Evolutionary conservation across 2,797 vertebrate species (phyloP).

Genomic region (Garrulus glandarius): DNA sequence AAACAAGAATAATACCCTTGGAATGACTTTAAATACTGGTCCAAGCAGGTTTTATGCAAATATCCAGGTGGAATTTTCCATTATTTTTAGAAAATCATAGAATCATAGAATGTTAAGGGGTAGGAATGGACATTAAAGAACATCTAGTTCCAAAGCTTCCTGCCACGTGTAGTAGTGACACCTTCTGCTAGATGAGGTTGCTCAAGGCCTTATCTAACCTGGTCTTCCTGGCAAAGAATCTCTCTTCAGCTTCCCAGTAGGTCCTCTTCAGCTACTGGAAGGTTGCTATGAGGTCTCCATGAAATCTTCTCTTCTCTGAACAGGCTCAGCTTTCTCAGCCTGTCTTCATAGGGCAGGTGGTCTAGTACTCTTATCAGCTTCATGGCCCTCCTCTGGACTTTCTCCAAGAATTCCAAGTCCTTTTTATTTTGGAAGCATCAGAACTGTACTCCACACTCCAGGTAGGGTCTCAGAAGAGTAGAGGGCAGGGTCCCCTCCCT

Average conservation of each 20-base stretch:
- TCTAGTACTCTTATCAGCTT: neutral
- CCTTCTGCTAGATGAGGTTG: neutral
- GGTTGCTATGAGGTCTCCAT: neutral
- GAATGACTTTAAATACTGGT: neutral
- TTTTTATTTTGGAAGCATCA: neutral
- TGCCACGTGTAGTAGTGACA: neutral
- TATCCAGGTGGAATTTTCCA: neutral
- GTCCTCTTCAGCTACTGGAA: neutral
- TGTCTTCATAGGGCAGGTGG: fast-evolving
- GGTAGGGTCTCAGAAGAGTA: neutral
- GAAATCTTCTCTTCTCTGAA: neutral
- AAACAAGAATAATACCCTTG: neutral
- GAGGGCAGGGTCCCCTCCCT: neutral
- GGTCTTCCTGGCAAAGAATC: neutral
- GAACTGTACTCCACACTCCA: no score
- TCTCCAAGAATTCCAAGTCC: neutral
- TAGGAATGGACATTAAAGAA: fast-evolving
- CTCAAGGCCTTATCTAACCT: neutral
- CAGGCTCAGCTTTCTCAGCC: neutral
- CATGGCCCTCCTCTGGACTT: neutral
- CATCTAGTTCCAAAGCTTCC: neutral
- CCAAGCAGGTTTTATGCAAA: neutral
- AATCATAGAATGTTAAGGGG: neutral
- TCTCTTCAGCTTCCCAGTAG: neutral
- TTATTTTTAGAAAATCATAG: neutral